Base-by-base conservation (phyloP, 2,797 vertebrate genomes). In the Syncerus caffer region DNA sequence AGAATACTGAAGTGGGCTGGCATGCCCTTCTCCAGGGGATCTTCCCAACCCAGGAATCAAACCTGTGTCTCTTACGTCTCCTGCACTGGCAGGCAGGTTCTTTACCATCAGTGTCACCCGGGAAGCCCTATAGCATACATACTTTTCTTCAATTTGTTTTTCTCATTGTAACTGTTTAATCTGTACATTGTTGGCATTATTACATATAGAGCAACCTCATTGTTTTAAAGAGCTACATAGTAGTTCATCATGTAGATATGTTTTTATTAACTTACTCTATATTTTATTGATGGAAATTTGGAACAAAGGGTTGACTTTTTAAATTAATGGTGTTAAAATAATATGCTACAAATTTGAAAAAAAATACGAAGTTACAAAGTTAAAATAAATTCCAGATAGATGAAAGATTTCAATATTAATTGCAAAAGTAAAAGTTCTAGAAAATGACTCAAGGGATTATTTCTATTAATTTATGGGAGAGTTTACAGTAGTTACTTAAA, bases 381-480 rank as follows among this genome's bases (percentile, higher is more conserved):
- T n/a, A 57, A 16, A 79, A 21, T 91, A 58, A 58, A 93, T 89
- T 94, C n/a, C n/a, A 86, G 64, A 67, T 74, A 84, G 58, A 47
- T 2, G 83, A 58, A 94, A 85, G 53, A 74, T 53, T 92, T 92
- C 92, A 89, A 83, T 87, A 90, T 47, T 80, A 90, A 38, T 64
- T 88, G 45, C 29, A 74, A 74, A 85, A 71, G 6, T 80, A 74
- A 95, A 94, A 50, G 21, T 74, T 64, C 58, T 93, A 42, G 15
- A 78, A 95, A 80, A 87, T 93, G 90, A 90, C 74, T 91, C 55
- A 74, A 80, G 53, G 47, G 67, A 89, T 50, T 91, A 62, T 89
- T 84, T 83, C 67, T 23, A 71, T 86, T 92, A n/a, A 91, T 53
- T 89, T 88, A 53, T 55, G 31, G 51, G 10, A 80, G 45, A 83